Base-by-base conservation (phyloP, 1,140 invertebrate genomes). In the Bilobella aurantiaca region DNA sequence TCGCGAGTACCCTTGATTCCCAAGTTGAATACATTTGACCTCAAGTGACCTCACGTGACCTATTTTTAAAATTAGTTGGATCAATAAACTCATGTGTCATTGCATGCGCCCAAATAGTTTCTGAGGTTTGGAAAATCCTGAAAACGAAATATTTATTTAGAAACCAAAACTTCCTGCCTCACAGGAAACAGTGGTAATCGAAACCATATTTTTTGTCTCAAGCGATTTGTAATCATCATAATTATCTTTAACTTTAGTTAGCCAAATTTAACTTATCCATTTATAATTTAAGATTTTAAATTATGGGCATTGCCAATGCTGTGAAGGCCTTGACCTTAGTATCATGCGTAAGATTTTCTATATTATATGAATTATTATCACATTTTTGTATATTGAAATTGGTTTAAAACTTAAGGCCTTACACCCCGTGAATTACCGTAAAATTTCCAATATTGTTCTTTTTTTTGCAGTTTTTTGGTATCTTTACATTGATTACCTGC, bases 241-340 rank as follows among this genome's bases (percentile, higher is more conserved):
- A 18, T 8, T 42, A n/a, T n/a, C n/a, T 14, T 27, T 59, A 28
- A 12, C 28, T 28, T 59, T 29, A n/a, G n/a, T n/a, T n/a, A n/a
- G 29, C 30, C 58, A 12, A 27, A 16, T 59, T 30, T 12, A 59
- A 8, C 8, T 29, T 25, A 25, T 8, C 30, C 29, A 59, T 59
- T 59, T 59, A 59, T 28, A 30, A 59, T 28, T 28, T 28, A 63
- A 49, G 46, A 49, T 49, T n/a, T n/a, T n/a, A n/a, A n/a, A n/a
- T n/a, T n/a, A n/a, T n/a, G 42, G 32, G 5, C n/a, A 5, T 63
- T 5, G 23, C 37, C 16, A 18, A 63, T n/a, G 23, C 30, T 53
- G 18, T 49, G 8, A 63, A 63, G 32, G 46, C 42, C 29, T 29
- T 63, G 30, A 47, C 62, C 14, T 28, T 46, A 30, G 47, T 63